Evolutionary conservation across 23 tunicate species (phyloP).

Genomic region (Ciona savignyi): DNA sequence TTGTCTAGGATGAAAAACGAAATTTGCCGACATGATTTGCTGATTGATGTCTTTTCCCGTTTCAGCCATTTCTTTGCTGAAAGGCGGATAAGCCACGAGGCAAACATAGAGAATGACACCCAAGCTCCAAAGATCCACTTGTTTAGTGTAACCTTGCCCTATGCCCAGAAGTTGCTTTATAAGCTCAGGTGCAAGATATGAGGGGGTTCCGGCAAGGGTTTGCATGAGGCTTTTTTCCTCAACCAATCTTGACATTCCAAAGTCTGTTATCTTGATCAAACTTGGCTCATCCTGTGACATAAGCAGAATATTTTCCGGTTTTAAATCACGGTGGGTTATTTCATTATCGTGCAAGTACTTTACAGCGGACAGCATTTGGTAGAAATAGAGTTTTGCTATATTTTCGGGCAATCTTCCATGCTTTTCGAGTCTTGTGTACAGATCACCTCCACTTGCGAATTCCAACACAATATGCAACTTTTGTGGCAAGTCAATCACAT

Average conservation of each 20-base stretch:
- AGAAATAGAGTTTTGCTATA: slow-evolving; percentile 46
- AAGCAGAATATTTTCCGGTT: slow-evolving; percentile 85
- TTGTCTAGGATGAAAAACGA: slow-evolving; percentile 23
- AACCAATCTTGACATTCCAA: slow-evolving; percentile 75
- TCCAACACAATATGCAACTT: slow-evolving; percentile 58
- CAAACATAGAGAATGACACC: slow-evolving; percentile 76
- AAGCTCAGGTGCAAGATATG: slow-evolving; percentile 76
- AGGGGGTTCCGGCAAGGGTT: slow-evolving; percentile 85
- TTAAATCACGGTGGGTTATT: slow-evolving; percentile 84
- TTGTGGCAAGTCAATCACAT: slow-evolving; percentile 51
- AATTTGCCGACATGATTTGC: slow-evolving; percentile 49
- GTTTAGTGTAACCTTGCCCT: slow-evolving; percentile 48
- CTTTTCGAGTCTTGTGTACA: slow-evolving; percentile 30
- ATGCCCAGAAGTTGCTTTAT: slow-evolving; percentile 11
- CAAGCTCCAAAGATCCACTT: slow-evolving; percentile 80
- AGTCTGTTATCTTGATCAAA: slow-evolving; percentile 76
- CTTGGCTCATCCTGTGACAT: slow-evolving; percentile 57
- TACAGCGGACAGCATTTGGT: slow-evolving; percentile 72
- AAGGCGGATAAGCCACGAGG: slow-evolving; percentile 77
- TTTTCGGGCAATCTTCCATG: slow-evolving; percentile 31
- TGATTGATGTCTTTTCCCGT: slow-evolving; percentile 32
- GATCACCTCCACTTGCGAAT: slow-evolving; percentile 81
- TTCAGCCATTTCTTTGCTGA: slow-evolving; percentile 28
- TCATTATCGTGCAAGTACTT: slow-evolving; percentile 64
- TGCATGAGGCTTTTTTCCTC: slow-evolving; percentile 56